phyloP scores from a whole-genome alignment of 2,888 invertebrate genomes.

The Cheilosia scutellata region DNA sequence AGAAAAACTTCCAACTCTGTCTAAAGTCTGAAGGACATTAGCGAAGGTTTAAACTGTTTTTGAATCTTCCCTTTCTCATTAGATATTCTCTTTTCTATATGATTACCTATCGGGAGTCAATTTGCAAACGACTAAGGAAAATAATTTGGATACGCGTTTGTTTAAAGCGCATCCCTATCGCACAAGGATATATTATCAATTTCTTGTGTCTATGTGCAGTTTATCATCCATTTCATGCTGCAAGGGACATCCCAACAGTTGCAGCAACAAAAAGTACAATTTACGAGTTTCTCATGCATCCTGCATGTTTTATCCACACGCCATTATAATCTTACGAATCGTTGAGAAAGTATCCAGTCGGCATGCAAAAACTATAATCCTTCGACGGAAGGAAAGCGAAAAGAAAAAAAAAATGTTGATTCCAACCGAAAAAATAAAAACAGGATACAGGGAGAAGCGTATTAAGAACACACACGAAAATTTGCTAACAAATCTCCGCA shows the following conservation, averaged over 20 bases:
- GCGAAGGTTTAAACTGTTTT: neutral
- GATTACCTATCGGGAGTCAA: conserved; percentile 56
- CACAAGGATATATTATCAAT: conserved; percentile 61
- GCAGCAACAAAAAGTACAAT: conserved; percentile 16
- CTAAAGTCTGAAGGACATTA: conserved; percentile 16
- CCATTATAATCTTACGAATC: conserved; percentile 55
- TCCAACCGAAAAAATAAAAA: neutral
- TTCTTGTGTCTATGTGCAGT: conserved; percentile 56
- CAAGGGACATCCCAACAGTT: conserved; percentile 22
- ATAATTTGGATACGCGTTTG: conserved; percentile 7
- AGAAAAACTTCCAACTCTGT: neutral
- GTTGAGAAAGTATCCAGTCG: conserved; percentile 1
- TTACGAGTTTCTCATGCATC: conserved; percentile 2
- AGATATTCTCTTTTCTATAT: conserved; percentile 58
- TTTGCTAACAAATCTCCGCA: conserved; percentile 58
- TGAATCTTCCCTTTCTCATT: conserved; percentile 43
- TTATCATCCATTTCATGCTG: conserved; percentile 39
- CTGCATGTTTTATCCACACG: conserved; percentile 39
- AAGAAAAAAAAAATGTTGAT: conserved; percentile 13
- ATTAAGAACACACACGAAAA: conserved; percentile 58
- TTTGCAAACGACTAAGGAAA: conserved; percentile 21
- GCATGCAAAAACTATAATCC: conserved; percentile 56
- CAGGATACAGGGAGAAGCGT: conserved; percentile 4
- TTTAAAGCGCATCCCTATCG: conserved; percentile 48
- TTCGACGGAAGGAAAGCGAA: conserved; percentile 7